Percentiles rank a stretch among this genome's conserved stretches.
phyloP scores from a whole-genome alignment of 2,113 vertebrate species.

The Parus major region DNA sequence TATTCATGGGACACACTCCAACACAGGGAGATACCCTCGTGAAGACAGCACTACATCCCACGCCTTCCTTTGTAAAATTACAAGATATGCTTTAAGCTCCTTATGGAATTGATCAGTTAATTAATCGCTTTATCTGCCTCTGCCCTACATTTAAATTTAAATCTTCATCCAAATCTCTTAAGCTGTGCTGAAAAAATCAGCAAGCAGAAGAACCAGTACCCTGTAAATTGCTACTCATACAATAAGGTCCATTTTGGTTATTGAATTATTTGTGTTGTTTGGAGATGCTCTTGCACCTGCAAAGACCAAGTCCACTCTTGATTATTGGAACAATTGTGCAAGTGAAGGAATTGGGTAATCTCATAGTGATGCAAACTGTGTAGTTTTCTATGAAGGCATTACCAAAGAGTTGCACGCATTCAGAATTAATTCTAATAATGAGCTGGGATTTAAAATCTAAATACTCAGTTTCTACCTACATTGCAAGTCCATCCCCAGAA shows the following conservation, averaged over 20 bases:
- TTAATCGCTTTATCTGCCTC: constrained; percentile 48
- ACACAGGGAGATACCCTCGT: not conserved
- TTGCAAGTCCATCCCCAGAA: not conserved
- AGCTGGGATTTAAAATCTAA: constrained; percentile 13
- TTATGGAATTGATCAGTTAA: constrained; percentile 56
- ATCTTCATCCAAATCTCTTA: constrained; percentile 17
- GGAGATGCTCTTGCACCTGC: constrained; percentile 4
- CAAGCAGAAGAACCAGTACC: not conserved
- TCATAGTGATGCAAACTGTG: not conserved
- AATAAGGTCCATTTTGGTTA: not conserved
- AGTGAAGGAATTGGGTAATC: constrained; percentile 4
- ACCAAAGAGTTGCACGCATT: not conserved
- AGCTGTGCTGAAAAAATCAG: constrained; percentile 5
- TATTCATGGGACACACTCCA: not conserved
- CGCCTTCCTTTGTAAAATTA: not conserved
- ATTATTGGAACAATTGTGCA: constrained; percentile 27
- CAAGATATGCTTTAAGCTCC: not conserved
- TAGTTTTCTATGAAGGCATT: constrained; percentile 8
- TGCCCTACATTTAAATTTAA: constrained; percentile 40
- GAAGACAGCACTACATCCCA: not conserved
- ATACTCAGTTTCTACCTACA: not conserved
- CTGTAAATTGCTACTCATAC: not conserved
- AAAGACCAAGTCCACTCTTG: not conserved
- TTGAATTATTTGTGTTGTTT: not conserved
- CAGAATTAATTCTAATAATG: constrained; percentile 19